phyloP scores from a whole-genome alignment of 2,888 invertebrate genomes.

The Volucella inanis region DNA sequence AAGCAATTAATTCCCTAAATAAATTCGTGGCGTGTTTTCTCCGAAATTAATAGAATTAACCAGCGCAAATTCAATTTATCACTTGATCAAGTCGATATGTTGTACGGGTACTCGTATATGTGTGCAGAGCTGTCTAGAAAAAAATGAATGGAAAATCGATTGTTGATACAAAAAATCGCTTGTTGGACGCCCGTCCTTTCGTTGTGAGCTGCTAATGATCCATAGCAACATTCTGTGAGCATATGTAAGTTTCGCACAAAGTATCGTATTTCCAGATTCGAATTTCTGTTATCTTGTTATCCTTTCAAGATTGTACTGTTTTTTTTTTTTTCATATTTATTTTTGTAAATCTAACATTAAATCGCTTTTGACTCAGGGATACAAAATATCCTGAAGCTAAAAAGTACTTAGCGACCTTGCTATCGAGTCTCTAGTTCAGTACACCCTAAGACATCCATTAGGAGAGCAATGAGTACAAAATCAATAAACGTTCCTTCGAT shows the following conservation, averaged over 20 bases:
- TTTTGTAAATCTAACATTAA: neutral
- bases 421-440: neutral
- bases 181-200: neutral
- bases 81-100: constrained; percentile 31
- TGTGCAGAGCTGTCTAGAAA: neutral
- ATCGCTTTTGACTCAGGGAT: constrained; percentile 12
- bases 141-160: neutral
- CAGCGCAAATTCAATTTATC: constrained; percentile 40
- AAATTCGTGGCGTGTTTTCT: constrained; percentile 29
- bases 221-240: neutral
- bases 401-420: neutral
- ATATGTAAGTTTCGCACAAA: constrained; percentile 11
- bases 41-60: constrained; percentile 35
- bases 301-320: too few relatives aligned
- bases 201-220: neutral
- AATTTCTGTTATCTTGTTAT: constrained; percentile 8
- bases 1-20: constrained; percentile 38
- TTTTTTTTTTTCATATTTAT: too few relatives aligned
- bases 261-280: neutral
- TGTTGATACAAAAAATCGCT: neutral
- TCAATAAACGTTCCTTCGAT: constrained; percentile 42
- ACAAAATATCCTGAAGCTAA: constrained; percentile 18
- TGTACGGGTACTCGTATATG: neutral
- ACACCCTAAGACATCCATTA: constrained; percentile 31
- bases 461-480: constrained; percentile 37